Conservation (phyloP, 2,113 vertebrate genomes). For the Chaenogobius annularis region DNA sequence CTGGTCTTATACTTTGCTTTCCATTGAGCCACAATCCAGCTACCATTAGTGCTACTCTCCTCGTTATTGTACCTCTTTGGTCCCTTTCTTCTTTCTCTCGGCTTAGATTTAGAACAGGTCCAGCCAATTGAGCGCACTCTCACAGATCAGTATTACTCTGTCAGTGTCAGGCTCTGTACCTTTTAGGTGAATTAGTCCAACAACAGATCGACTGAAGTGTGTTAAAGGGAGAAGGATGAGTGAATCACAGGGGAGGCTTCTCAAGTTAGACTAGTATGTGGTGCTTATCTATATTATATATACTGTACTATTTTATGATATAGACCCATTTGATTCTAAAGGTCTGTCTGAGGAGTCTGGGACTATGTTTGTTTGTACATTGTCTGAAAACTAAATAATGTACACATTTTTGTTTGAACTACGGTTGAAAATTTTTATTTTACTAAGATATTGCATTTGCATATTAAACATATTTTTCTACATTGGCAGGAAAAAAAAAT, state of each 20-base stretch:
- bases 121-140: conserved; percentile 48
- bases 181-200: conserved; percentile 50
- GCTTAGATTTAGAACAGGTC: conserved; percentile 34
- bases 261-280: conserved; percentile 11
- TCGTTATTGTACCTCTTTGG: conserved; percentile 42
- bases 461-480: not conserved
- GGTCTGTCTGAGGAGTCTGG: not conserved
- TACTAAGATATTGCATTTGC: not conserved
- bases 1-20: conserved; percentile 44
- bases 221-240: conserved; percentile 42
- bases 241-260: conserved; percentile 8
- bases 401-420: not conserved
- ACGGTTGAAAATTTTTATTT: not conserved
- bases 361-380: no score
- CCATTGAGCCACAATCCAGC: conserved; percentile 54
- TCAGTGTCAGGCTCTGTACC: conserved; percentile 44
- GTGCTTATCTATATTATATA: not conserved
- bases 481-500: not conserved
- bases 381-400: no score
- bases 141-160: conserved; percentile 42
- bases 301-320: not conserved
- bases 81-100: conserved; percentile 41
- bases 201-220: conserved; percentile 35
- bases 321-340: not conserved
- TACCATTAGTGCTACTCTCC: conserved; percentile 52